A percentile compares a stretch with the other conserved stretches of the same genome.
Evolutionary conservation across 2,113 vertebrate genomes (phyloP).

Genomic region (Mesoclemmys tuberculata): DNA sequence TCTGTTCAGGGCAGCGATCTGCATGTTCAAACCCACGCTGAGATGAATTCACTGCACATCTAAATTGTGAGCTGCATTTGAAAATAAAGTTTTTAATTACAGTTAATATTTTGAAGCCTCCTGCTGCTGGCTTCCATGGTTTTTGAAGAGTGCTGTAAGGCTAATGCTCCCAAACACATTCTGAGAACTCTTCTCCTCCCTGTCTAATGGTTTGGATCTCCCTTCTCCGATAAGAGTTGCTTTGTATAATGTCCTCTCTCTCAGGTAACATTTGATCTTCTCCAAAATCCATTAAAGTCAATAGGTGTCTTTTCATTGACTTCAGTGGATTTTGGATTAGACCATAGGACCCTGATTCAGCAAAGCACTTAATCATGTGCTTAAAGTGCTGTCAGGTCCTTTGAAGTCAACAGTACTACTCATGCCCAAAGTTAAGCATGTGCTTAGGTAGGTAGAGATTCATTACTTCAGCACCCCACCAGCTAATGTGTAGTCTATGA

Average conservation of each 20-base stretch:
- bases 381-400: neutral
- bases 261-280: too few species aligned
- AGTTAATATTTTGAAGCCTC: neutral
- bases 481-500: neutral
- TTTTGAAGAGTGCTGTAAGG: neutral
- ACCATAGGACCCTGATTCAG: neutral
- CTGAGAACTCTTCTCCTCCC: neutral
- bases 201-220: neutral
- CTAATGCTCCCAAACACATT: neutral
- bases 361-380: neutral
- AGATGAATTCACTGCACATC: neutral
- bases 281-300: too few species aligned
- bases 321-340: neutral
- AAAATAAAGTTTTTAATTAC: neutral
- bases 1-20: neutral
- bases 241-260: neutral
- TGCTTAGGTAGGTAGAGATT: neutral
- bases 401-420: neutral
- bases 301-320: neutral
- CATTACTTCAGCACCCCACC: too few species aligned
- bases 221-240: neutral
- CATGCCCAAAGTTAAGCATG: rapidly evolving
- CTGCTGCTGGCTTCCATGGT: neutral
- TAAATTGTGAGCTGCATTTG: neutral
- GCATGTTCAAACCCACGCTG: neutral